phyloP scores from a whole-genome alignment of 1,140 invertebrate genomes.

The Diachasmimorpha longicaudata region DNA sequence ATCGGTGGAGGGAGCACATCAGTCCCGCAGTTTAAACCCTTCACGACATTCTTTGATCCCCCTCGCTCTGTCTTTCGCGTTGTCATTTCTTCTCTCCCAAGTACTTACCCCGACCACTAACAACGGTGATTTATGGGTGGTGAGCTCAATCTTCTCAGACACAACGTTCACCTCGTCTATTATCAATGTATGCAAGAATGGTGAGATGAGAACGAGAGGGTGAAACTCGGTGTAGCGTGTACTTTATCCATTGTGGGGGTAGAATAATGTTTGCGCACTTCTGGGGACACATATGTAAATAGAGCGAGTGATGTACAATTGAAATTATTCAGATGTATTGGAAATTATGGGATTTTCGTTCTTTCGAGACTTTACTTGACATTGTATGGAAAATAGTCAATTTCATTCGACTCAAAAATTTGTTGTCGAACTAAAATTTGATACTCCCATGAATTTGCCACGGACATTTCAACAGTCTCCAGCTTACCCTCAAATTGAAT shows the following conservation, averaged over 20 bases:
- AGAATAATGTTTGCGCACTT: too few relatives aligned
- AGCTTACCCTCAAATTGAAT: not conserved
- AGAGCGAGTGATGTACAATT: too few relatives aligned
- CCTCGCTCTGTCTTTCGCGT: not conserved
- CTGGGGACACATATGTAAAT: too few relatives aligned
- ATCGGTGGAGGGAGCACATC: not conserved
- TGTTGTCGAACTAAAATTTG: not conserved
- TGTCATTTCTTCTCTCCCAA: not conserved
- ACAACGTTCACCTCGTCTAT: slow-evolving; percentile 16
- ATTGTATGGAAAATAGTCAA: too few relatives aligned
- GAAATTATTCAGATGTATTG: too few relatives aligned
- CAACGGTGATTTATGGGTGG: slow-evolving; percentile 19
- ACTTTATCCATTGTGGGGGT: too few relatives aligned
- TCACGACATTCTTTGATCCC: not conserved
- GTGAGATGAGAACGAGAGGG: too few relatives aligned
- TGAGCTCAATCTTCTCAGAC: slow-evolving; percentile 19
- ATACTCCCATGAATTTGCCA: not conserved
- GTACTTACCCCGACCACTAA: not conserved
- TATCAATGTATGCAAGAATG: slow-evolving; percentile 15
- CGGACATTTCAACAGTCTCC: not conserved
- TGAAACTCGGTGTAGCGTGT: too few relatives aligned
- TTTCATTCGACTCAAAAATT: too few relatives aligned
- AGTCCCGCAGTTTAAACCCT: not conserved
- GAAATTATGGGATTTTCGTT: too few relatives aligned
- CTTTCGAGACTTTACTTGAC: too few relatives aligned